Percentiles rank a stretch among this genome's conserved stretches.
phyloP scores from a whole-genome alignment of 2,888 invertebrate species.

The Halictus quadricinctus region DNA sequence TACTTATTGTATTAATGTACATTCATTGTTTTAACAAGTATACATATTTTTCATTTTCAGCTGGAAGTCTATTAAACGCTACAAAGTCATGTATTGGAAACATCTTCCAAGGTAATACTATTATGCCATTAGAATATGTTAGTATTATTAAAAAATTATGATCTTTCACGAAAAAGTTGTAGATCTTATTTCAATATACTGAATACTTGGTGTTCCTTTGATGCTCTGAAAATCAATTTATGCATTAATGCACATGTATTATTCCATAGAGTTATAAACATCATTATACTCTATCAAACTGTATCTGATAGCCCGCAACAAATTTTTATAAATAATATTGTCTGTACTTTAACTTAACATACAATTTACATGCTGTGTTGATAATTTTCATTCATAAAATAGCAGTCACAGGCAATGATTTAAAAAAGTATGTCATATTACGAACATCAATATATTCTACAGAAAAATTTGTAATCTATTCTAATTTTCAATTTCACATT shows the following conservation, averaged over 20 bases:
- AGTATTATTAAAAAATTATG: not conserved
- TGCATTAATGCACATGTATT: too few species aligned
- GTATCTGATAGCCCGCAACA: not conserved
- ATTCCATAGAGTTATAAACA: not conserved
- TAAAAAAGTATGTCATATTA: not conserved
- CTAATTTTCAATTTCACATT: not conserved
- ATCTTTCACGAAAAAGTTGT: not conserved
- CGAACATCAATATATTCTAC: not conserved
- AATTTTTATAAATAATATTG: not conserved
- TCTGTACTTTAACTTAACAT: not conserved
- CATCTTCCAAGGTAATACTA: constrained; percentile 70
- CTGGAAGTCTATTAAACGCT: constrained; percentile 62
- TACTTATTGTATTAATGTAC: constrained; percentile 25
- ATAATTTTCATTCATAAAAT: not conserved
- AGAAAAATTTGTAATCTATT: not conserved
- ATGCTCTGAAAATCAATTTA: not conserved
- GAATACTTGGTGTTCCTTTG: not conserved
- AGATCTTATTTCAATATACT: not conserved
- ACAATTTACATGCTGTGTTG: not conserved
- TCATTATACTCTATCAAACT: not conserved
- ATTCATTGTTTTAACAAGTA: not conserved
- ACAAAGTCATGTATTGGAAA: constrained; percentile 63
- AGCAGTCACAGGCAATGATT: not conserved
- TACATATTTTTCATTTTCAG: not conserved
- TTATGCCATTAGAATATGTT: not conserved